Base-by-base conservation (phyloP, 2,797 vertebrate species). In the Halcyon smyrnensis region DNA sequence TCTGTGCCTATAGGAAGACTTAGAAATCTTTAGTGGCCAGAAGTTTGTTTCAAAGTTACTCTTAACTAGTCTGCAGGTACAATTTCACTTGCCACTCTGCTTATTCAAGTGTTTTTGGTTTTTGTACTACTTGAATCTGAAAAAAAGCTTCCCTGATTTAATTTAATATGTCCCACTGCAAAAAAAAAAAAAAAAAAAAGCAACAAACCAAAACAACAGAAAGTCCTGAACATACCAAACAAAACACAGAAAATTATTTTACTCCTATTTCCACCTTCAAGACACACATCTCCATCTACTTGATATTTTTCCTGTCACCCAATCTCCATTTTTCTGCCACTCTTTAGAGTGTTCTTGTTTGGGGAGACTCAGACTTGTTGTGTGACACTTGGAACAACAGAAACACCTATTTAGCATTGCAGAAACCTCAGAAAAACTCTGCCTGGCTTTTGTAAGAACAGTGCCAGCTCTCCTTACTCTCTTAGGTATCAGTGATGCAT, bases 1-100 rank as follows among this genome's bases (percentile, higher is more conserved):
- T 39, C 30, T 0, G 1, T 67, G 23, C 14, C 16, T 53, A 53
- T 0, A 48, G 25, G 5, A 77, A 73, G 12, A 54, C 24, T 59
- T 25, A 24, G 10, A 64, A 81, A 78, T 27, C 9, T 60, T 36
- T 39, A 7, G 14, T 51, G 4, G 6, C 6, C 25, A 50, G 14
- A 32, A 28, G 7, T 65, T 77, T 82, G 6, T 68, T 79, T 76
- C 57, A 87, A 84, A 82, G 13, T 4, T 57, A 2, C 69, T 79
- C 19, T 57, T 54, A 25, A 23, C 21, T 43, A 11, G 9, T 36
- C 8, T 7, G 12, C 53, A n/a, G 20, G 15, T 45, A 43, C 7
- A 75, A 60, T 25, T 56, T 39, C 4, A 48, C 11, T 78, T 84
- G 46, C 12, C 14, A 59, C 15, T 21, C 4, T 53, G n/a, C 4